A percentile compares a stretch with the other conserved stretches of the same genome.
Conservation (phyloP, 2,113 vertebrate species). For the Brevimyrus niger region DNA sequence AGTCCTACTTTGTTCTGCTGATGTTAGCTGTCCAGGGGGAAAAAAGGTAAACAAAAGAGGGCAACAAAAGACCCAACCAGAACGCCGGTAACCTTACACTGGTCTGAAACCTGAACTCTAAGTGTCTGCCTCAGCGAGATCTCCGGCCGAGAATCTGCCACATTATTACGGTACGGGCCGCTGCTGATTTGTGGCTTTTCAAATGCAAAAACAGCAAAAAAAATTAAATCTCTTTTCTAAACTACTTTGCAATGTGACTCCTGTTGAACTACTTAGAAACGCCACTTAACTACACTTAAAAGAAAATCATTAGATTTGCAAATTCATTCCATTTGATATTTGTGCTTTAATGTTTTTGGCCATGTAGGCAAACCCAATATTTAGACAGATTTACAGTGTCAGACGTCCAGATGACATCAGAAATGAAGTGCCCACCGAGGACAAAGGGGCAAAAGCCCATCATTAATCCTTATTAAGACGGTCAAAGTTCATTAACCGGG, state of each 20-base stretch:
- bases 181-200: not conserved
- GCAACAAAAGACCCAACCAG: not conserved
- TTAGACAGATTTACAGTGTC: not conserved
- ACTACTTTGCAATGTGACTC: not conserved
- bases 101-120: not conserved
- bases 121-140: conserved; percentile 24
- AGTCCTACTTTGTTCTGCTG: not conserved
- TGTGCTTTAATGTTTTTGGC: not conserved
- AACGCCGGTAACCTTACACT: not conserved
- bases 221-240: not conserved
- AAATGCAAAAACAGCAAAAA: not conserved
- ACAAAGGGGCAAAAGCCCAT: not conserved
- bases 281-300: not conserved
- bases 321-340: not conserved
- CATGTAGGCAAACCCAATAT: not conserved
- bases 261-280: not conserved
- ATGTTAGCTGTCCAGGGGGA: not conserved
- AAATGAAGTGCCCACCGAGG: not conserved
- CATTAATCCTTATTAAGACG: conserved; percentile 30
- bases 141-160: not conserved
- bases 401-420: not conserved
- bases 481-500: conserved; percentile 18
- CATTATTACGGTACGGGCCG: not conserved
- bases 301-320: not conserved
- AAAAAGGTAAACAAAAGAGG: not conserved